Conservation (phyloP, 2,797 vertebrate genomes). For the Cyclopterus lumpus region DNA sequence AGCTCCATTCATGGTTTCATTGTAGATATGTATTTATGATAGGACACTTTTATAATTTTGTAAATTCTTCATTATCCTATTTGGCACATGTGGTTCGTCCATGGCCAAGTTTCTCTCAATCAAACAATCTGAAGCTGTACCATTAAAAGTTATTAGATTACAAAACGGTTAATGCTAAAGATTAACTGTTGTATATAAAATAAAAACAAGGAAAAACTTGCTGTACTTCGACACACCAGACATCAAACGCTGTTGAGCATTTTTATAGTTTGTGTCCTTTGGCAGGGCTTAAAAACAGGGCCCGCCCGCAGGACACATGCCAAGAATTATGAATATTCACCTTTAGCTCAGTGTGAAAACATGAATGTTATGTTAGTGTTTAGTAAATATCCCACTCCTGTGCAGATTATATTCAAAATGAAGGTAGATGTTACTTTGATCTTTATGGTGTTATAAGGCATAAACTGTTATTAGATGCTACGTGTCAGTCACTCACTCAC, state of each 20-base stretch:
- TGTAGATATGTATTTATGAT: neutral
- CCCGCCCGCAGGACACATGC: slow-evolving; percentile 33
- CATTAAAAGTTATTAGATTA: neutral
- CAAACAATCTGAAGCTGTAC: neutral
- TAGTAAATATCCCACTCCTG: slow-evolving; percentile 39
- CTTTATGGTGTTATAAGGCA: slow-evolving; percentile 13
- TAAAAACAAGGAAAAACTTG: slow-evolving; percentile 58
- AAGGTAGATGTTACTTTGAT: slow-evolving; percentile 41
- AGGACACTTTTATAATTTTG: neutral
- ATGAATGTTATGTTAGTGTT: slow-evolving; percentile 30
- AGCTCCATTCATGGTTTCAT: slow-evolving; percentile 45
- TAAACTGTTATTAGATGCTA: slow-evolving; percentile 7
- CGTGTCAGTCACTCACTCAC: slow-evolving; percentile 17
- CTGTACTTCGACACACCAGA: slow-evolving; percentile 47
- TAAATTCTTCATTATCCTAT: neutral
- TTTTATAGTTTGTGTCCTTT: slow-evolving; percentile 72
- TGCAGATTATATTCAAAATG: slow-evolving; percentile 26
- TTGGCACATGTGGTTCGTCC: neutral
- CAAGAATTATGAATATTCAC: slow-evolving; percentile 58
- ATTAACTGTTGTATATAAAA: slow-evolving; percentile 56
- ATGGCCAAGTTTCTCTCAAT: neutral
- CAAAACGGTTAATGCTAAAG: slow-evolving; percentile 11
- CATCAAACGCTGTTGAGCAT: slow-evolving; percentile 61
- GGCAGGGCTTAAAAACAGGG: slow-evolving; percentile 48
- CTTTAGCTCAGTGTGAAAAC: slow-evolving; percentile 42